These are phyloP conservation scores for Drosophila mojavensis DNA, from an alignment of 1,140 invertebrate species.

Conservation along the genomic window DNA sequence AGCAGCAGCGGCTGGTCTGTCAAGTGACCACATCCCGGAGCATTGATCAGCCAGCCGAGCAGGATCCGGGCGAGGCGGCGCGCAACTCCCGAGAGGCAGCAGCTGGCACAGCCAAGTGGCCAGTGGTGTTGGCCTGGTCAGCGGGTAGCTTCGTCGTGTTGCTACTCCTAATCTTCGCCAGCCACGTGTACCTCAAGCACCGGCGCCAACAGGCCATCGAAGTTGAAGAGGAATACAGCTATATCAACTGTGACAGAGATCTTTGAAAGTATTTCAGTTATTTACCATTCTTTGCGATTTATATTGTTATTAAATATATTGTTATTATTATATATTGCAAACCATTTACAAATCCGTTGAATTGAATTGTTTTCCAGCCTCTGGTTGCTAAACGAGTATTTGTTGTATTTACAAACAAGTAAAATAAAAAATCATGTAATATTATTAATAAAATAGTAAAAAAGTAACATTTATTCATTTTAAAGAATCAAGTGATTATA, in stretches of 20 bases:
- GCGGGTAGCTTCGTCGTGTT: neutral
- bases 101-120: slow-evolving; percentile 4
- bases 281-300: too few species aligned
- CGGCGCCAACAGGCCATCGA: neutral
- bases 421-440: too few species aligned
- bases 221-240: neutral
- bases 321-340: too few species aligned
- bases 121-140: slow-evolving; percentile 20
- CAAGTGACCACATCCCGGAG: neutral
- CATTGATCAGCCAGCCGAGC: neutral
- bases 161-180: neutral
- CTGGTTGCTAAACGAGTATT: too few species aligned
- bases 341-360: too few species aligned
- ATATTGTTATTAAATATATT: too few species aligned
- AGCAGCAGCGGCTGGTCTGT: neutral
- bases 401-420: too few species aligned
- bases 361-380: too few species aligned
- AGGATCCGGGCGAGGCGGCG: slow-evolving; percentile 1
- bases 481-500: neutral
- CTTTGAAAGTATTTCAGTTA: too few species aligned
- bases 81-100: neutral
- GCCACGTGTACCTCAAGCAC: slow-evolving; percentile 3
- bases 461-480: neutral
- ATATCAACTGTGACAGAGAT: neutral
- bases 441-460: too few species aligned